Conservation (phyloP, 2,113 vertebrate genomes). For the Anguilla japonica region DNA sequence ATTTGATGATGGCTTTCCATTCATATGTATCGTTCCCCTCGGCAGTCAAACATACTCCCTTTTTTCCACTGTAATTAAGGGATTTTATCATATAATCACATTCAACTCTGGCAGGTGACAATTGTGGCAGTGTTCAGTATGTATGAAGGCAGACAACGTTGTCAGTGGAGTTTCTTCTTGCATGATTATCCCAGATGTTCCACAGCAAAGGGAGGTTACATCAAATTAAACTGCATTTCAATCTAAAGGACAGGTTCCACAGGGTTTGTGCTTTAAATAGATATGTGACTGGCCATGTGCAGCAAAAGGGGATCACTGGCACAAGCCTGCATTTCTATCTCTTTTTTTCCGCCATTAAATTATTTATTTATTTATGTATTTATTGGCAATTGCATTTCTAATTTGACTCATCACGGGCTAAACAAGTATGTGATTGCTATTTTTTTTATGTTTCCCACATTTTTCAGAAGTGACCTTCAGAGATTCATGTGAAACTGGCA, state of each 20-base stretch:
- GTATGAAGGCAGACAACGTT: background rate
- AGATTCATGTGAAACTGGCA: too few relatives aligned
- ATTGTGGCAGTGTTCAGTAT: background rate
- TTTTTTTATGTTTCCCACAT: too few relatives aligned
- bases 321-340: constrained; percentile 14
- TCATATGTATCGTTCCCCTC: background rate
- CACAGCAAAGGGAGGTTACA: background rate
- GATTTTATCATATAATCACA: background rate
- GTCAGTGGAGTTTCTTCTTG: background rate
- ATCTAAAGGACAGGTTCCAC: background rate
- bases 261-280: background rate
- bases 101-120: background rate
- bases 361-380: background rate
- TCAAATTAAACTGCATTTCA: background rate
- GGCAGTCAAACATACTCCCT: background rate
- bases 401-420: background rate
- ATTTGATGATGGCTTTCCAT: background rate
- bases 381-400: background rate
- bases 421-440: background rate
- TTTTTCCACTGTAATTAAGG: background rate
- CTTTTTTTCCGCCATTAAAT: background rate
- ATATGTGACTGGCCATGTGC: background rate
- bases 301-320: constrained; percentile 16
- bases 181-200: background rate
- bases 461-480: too few relatives aligned